Evolutionary conservation across 2,113 vertebrate species (phyloP).

Genomic region (Gymnarchus niloticus): DNA sequence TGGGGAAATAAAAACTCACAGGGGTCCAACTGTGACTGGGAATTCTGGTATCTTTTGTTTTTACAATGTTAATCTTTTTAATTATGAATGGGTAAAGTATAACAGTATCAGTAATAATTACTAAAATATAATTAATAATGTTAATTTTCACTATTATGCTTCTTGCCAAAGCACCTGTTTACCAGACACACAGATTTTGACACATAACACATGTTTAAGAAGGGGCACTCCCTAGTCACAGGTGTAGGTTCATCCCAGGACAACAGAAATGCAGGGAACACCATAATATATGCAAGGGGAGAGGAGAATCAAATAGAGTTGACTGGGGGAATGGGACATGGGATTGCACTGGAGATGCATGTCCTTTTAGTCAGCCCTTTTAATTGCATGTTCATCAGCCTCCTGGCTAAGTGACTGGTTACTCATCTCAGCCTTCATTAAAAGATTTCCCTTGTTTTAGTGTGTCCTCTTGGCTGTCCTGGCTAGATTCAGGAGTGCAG

Average conservation of each 20-base stretch:
- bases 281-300: neutral
- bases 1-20: neutral
- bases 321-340: neutral
- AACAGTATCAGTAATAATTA: too few species aligned
- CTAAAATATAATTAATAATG: too few species aligned
- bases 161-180: neutral
- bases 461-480: neutral
- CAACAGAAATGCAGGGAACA: neutral
- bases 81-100: neutral
- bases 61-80: neutral
- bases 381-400: neutral
- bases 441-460: neutral
- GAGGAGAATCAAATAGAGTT: neutral
- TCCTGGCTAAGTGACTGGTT: neutral
- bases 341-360: neutral
- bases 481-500: neutral
- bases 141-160: too few species aligned
- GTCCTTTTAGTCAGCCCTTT: neutral
- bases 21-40: too few species aligned
- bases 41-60: too few species aligned
- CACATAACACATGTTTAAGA: neutral
- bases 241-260: neutral
- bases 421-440: conserved; percentile 12
- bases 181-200: neutral
- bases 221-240: neutral